These are phyloP conservation scores for Colostygia pectinataria DNA, from an alignment of 2,888 invertebrate species.

Conservation along the genomic window DNA sequence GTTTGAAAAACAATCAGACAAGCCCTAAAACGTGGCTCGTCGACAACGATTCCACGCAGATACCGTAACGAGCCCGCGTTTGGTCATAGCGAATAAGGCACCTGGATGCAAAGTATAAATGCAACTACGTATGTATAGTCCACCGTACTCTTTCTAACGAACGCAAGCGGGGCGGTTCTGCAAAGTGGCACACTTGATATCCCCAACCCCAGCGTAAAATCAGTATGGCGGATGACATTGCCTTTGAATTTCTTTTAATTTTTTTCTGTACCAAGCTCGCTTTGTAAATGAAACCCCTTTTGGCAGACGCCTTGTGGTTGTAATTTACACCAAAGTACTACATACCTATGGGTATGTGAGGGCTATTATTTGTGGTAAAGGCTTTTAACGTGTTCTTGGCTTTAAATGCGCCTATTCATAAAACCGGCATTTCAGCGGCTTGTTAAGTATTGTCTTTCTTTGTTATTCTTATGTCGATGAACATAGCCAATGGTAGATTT, in stretches of 20 bases:
- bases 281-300: conserved; percentile 75
- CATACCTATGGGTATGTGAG: neutral
- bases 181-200: conserved; percentile 76
- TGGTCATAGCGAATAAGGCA: too few species aligned
- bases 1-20: too few species aligned
- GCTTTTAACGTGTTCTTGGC: neutral
- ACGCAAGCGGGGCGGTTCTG: conserved; percentile 70
- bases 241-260: conserved; percentile 60
- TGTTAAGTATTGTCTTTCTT: too few species aligned
- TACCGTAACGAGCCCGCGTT: too few species aligned
- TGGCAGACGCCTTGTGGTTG: conserved; percentile 56
- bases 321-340: conserved; percentile 76
- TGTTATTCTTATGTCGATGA: too few species aligned
- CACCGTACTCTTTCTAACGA: conserved; percentile 51
- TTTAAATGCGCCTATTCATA: too few species aligned
- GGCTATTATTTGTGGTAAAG: neutral
- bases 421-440: too few species aligned
- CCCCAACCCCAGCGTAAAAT: conserved; percentile 76
- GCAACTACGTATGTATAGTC: neutral
- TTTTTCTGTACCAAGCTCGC: conserved; percentile 58
- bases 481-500: too few species aligned
- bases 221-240: conserved; percentile 73
- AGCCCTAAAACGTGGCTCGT: too few species aligned
- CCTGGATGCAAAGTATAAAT: neutral
- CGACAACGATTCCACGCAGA: too few species aligned